phyloP scores from a whole-genome alignment of 2,113 vertebrate genomes.

The Muntiacus reevesi region DNA sequence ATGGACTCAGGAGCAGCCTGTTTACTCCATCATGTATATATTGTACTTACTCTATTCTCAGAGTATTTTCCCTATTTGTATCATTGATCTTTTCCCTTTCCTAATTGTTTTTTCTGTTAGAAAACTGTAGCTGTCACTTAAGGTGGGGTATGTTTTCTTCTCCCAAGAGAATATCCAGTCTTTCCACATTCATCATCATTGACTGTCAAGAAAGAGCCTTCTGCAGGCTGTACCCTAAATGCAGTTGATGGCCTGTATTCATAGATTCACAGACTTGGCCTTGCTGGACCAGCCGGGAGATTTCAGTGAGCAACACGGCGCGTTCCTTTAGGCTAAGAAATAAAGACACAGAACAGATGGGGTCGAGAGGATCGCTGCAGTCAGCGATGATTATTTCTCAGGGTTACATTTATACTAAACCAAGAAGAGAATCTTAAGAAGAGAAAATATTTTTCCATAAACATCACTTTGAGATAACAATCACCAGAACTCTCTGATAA shows the following conservation, averaged over 20 bases:
- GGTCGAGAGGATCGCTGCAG: no score
- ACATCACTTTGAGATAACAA: no score
- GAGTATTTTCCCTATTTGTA: background rate
- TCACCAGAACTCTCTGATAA: no score
- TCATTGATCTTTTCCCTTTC: conserved; percentile 25
- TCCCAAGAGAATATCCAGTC: background rate
- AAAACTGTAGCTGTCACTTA: conserved; percentile 30
- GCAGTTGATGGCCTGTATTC: background rate
- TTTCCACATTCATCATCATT: background rate
- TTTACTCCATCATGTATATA: conserved; percentile 17
- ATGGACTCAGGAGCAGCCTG: conserved; percentile 24
- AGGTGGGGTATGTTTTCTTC: conserved; percentile 14
- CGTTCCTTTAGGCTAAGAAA: no score
- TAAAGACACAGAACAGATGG: no score
- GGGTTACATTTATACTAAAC: no score
- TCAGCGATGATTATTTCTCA: no score
- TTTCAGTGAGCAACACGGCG: no score
- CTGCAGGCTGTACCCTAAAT: background rate
- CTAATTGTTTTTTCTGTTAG: background rate
- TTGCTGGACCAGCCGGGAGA: background rate
- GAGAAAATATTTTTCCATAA: no score
- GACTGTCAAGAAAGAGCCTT: background rate
- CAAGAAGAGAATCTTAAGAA: no score
- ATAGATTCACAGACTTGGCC: background rate
- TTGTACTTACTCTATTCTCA: conserved; percentile 30